Base-by-base conservation (phyloP, 1,140 invertebrate genomes). In the Patella vulgata region DNA sequence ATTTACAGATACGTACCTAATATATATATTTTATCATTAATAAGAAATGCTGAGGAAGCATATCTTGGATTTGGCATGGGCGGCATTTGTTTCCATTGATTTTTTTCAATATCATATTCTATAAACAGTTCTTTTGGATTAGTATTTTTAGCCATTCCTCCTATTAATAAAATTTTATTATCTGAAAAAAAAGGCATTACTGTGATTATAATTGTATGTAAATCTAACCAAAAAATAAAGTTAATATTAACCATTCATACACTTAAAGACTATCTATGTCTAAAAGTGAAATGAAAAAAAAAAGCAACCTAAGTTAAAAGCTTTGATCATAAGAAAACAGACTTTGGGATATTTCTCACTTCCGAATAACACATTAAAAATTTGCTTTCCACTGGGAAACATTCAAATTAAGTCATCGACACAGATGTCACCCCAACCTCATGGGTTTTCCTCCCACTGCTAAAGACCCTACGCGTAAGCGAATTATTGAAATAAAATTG, bases 31-130 rank as follows among this genome's bases (percentile, higher is more conserved):
- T 78, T 81, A 28, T 82, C 74, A 43, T 71, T 59, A 21, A 82
- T 64, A 9, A 81, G 62, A 62, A 82, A 82, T 12, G 75, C 60
- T 44, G 67, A 74, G 14, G 79, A 70, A 27, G 80, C 82, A 73
- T 83, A 83, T 70, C 82, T 71, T n/a, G 76, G 52, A 14, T 76
- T 79, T 9, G 75, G 74, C 75, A 83, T 78, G 19, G 63, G 46
- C 17, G 76, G 64, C 14, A 79, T 25, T 21, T 55, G 66, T 50
- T 75, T 74, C 80, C 82, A 83, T 36, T 67, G 66, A 43, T 81
- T 70, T 28, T 55, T 64, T 17, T 77, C 75, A 27, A 77, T 14
- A 39, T 82, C 73, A 66, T 76, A 77, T 25, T 65, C 63, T 48
- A 75, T 63, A 28, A 82, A 75, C 31, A 66, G 64, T 48, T 79